Percentiles rank a stretch among this genome's conserved stretches.
phyloP scores from a whole-genome alignment of 2,797 vertebrate genomes.

The Myripristis jacobus region DNA sequence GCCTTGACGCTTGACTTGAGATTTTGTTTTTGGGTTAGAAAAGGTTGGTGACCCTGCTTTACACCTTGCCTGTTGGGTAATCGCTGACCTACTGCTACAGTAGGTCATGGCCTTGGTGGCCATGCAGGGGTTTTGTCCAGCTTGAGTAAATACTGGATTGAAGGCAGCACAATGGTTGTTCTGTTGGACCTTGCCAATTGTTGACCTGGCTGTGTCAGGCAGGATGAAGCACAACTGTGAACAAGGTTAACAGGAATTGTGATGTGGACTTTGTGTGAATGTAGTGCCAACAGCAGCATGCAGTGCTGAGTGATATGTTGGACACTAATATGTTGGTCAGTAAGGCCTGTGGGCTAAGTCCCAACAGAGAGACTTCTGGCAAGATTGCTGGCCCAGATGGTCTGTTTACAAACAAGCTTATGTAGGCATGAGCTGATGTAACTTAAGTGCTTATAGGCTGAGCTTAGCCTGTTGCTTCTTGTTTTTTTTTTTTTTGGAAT shows the following conservation, averaged over 20 bases:
- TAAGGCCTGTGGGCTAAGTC: conserved; percentile 44
- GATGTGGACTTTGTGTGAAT: conserved; percentile 35
- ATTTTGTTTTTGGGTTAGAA: too few relatives aligned
- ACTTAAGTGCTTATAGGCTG: conserved; percentile 23
- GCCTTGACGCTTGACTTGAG: too few relatives aligned
- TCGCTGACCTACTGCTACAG: too few relatives aligned
- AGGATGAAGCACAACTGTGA: conserved; percentile 27
- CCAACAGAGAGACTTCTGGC: conserved; percentile 25
- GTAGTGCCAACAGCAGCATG: conserved; percentile 19
- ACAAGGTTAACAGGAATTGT: conserved; percentile 48
- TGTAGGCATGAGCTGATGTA: conserved; percentile 29
- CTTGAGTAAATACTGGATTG: conserved; percentile 12
- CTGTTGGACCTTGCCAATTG: conserved; percentile 3
- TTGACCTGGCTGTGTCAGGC: conserved; percentile 50
- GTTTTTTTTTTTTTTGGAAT: conserved; percentile 6
- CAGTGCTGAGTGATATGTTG: conserved; percentile 53
- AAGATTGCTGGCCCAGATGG: conserved; percentile 41
- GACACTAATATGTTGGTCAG: conserved; percentile 58
- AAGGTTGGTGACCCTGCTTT: too few relatives aligned
- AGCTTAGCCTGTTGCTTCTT: conserved; percentile 30
- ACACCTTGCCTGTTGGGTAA: too few relatives aligned
- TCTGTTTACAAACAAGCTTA: conserved; percentile 41
- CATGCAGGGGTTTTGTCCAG: conserved; percentile 20
- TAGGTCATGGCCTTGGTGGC: too few relatives aligned
- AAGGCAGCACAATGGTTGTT: conserved; percentile 18